Conservation (phyloP, 2,113 vertebrate species). For the Brienomyrus longianalis region DNA sequence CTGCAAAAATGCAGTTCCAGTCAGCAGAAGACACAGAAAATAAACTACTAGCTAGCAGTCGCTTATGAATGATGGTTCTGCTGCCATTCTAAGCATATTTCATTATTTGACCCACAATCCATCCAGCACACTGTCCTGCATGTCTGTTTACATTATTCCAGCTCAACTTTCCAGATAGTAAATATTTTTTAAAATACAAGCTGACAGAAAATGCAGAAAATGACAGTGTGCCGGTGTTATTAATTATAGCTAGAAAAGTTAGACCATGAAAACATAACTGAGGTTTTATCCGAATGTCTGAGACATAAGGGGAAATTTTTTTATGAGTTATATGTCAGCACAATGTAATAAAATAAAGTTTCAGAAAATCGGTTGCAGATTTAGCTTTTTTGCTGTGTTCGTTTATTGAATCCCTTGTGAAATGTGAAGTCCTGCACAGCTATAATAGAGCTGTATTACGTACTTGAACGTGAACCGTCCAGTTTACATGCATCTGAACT, state of each 20-base stretch:
- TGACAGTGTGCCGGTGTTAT: not conserved
- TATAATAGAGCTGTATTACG: not conserved
- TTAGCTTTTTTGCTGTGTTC: not conserved
- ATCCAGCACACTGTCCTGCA: not conserved
- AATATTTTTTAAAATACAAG: not conserved
- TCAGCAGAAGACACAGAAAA: not conserved
- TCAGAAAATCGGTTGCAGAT: not conserved
- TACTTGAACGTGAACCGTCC: not conserved
- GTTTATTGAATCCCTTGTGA: not conserved
- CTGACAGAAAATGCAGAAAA: not conserved
- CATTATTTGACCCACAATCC: not conserved
- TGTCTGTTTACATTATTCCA: not conserved
- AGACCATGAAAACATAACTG: constrained; percentile 3
- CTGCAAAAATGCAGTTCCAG: not conserved
- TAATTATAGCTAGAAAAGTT: not conserved
- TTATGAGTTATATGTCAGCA: constrained; percentile 17
- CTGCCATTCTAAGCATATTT: not conserved
- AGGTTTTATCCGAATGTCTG: not conserved
- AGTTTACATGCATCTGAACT: not conserved
- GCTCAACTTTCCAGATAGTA: not conserved
- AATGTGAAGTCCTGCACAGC: not conserved
- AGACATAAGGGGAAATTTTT: constrained; percentile 19
- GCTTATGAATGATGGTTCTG: not conserved
- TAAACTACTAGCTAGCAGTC: no score
- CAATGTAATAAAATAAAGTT: not conserved